A percentile compares a stretch with the other conserved stretches of the same genome.
Conservation (phyloP, 2,888 invertebrate genomes). For the Cephus runcator region DNA sequence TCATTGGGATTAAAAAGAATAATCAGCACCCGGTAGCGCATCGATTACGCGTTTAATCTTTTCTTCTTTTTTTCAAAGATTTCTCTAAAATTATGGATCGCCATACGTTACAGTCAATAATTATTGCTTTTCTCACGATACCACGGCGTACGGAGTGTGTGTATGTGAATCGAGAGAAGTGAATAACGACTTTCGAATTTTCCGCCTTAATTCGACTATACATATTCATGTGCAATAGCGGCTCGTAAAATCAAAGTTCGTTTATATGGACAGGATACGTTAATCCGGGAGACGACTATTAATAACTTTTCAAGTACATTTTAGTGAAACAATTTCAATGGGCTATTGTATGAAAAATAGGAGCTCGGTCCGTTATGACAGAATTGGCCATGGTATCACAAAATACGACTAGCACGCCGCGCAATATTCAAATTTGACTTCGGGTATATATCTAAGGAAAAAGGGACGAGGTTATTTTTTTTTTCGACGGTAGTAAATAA, state of each 20-base stretch:
- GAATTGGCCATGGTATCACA: not conserved
- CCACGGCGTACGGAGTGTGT: not conserved
- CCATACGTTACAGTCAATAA: slow-evolving; percentile 11
- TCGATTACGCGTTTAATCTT: not conserved
- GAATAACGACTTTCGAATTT: not conserved
- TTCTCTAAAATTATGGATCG: not conserved
- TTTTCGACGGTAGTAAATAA: not conserved
- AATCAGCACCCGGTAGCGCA: not conserved
- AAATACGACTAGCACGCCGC: not conserved
- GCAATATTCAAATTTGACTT: not conserved
- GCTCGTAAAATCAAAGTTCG: not conserved
- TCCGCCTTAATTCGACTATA: not conserved
- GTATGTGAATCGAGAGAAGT: not conserved
- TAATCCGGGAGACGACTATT: not conserved
- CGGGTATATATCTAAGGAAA: not conserved
- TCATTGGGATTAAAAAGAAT: not conserved
- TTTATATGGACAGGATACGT: not conserved
- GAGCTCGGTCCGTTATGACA: not conserved
- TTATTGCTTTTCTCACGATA: slow-evolving; percentile 20
- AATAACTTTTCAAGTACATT: not conserved
- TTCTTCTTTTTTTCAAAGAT: not conserved
- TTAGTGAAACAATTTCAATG: not conserved
- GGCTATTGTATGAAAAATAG: not conserved
- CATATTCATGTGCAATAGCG: not conserved
- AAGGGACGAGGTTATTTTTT: not conserved